These are phyloP conservation scores for Caenorhabditis sp. DNA, from an alignment of 2,888 invertebrate species.

Conservation along the genomic window DNA sequence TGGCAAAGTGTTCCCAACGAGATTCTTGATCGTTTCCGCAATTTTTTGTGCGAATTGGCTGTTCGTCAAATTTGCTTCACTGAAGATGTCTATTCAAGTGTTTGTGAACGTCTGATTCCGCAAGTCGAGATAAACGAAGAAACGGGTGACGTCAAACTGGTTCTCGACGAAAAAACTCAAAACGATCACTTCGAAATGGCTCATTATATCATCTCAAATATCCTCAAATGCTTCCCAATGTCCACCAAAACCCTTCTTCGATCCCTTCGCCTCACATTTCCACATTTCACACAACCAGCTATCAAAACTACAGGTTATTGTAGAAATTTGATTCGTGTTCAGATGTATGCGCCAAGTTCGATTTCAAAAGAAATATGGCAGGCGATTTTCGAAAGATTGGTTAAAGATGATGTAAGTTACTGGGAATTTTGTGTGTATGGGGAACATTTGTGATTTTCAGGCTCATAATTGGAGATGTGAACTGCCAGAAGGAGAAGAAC, in stretches of 20 bases:
- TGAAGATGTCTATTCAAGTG: slow-evolving; percentile 28
- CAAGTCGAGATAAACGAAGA: slow-evolving; percentile 11
- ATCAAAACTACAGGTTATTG: slow-evolving; percentile 25
- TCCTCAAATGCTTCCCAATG: slow-evolving; percentile 49
- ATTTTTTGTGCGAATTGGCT: slow-evolving; percentile 42
- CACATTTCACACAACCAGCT: slow-evolving; percentile 32
- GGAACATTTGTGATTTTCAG: slow-evolving; percentile 14
- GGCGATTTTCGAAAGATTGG: slow-evolving; percentile 42
- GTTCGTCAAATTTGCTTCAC: slow-evolving; percentile 48
- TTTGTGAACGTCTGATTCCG: slow-evolving; percentile 26
- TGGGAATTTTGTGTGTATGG: too few relatives aligned
- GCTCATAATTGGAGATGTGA: slow-evolving; percentile 28
- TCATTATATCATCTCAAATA: slow-evolving; percentile 42
- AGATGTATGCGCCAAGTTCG: slow-evolving; percentile 40
- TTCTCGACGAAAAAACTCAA: slow-evolving; percentile 26
- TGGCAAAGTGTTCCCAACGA: slow-evolving; percentile 45
- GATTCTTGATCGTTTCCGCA: slow-evolving; percentile 25
- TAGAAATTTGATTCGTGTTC: slow-evolving; percentile 44
- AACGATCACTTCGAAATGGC: slow-evolving; percentile 34
- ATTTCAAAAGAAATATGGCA: slow-evolving; percentile 52
- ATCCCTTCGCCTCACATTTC: slow-evolving; percentile 19
- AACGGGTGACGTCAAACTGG: slow-evolving; percentile 1
- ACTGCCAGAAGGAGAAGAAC: slow-evolving; percentile 16
- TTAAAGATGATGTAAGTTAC: slow-evolving; percentile 53
- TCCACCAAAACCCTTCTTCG: slow-evolving; percentile 40